Evolutionary conservation across 2,113 vertebrate species (phyloP).

Genomic region (Penelope pileata): DNA sequence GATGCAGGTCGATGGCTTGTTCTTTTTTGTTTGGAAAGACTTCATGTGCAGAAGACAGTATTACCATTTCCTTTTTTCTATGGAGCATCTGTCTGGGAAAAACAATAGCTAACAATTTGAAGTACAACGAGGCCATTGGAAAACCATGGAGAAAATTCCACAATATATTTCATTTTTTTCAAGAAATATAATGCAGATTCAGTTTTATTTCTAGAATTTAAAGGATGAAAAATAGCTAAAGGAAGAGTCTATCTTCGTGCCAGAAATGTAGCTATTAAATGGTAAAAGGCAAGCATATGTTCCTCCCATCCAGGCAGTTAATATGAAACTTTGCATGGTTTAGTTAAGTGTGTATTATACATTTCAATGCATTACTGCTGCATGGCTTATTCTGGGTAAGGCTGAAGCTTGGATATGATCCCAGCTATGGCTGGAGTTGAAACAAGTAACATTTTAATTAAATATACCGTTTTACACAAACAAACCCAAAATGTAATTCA

Average conservation of each 20-base stretch:
- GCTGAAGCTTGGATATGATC: conserved; percentile 55
- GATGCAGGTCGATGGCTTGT: not conserved
- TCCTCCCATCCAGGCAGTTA: not conserved
- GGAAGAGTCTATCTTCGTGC: not conserved
- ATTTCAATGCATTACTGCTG: conserved; percentile 7
- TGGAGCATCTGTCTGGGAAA: not conserved
- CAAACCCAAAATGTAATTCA: conserved; percentile 23
- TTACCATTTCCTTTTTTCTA: not conserved
- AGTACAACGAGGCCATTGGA: not conserved
- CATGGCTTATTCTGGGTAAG: conserved; percentile 18
- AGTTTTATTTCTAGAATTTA: not conserved
- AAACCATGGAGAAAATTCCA: not conserved
- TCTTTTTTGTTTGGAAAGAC: not conserved
- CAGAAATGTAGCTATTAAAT: not conserved
- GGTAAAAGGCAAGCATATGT: not conserved
- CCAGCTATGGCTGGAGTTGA: conserved; percentile 40
- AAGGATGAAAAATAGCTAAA: not conserved
- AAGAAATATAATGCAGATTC: not conserved
- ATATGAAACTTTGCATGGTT: conserved; percentile 13
- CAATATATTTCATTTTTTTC: not conserved
- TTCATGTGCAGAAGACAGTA: not conserved
- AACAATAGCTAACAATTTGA: not conserved
- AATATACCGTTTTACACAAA: conserved; percentile 53
- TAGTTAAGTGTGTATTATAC: not conserved
- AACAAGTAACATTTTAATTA: conserved; percentile 70